Evolutionary conservation across 2,113 vertebrate species (phyloP), one percentile per base, ranked within the genome.

Genomic region (Sminthopsis crassicaudata): DNA sequence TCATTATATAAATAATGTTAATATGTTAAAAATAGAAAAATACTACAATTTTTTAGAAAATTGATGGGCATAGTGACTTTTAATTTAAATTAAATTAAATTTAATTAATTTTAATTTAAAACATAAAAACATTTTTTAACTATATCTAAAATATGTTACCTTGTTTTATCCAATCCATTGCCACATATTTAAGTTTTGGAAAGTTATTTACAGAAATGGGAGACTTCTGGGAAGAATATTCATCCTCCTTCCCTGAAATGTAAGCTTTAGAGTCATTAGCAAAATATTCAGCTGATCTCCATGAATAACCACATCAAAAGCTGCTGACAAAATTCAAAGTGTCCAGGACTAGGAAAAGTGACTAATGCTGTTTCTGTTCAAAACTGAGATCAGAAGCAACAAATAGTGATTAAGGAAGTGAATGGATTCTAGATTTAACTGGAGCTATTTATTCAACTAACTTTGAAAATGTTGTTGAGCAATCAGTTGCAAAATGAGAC

Each of bases 401-500:
- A 95, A 92, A 88, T 48, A 60, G 19, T 54, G 36, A 53, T 96
- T 46, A 92, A 23, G 53, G 36, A 2, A 90, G 36, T 95, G 9
- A 1, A 84, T 19, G 1, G 14, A 53, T 84, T 92, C 53, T 95
- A 27, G 76, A 51, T 76, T 90, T 92, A 91, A 93, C 92, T 89
- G 55, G 24, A 55, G 2, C 0, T 60, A 11, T 53, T 48, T 89
- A 36, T 91, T 42, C 67, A 23, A 46, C 1, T 30, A 57, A 42
- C 30, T 11, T 53, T 26, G 16, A 92, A 7, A 93, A 22, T 92
- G 1, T 36, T 95, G 26, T 52, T 95, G 54, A 95, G 16, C 93
- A 55, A 14, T 46, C 52, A 16, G 60, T 94, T 91, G 12, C 93
- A 53, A 92, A 93, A 67, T 90, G 93, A 51, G 95, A 91, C 30